Conservation (phyloP, 2,888 invertebrate genomes). For the Drosophila tanythrix region DNA sequence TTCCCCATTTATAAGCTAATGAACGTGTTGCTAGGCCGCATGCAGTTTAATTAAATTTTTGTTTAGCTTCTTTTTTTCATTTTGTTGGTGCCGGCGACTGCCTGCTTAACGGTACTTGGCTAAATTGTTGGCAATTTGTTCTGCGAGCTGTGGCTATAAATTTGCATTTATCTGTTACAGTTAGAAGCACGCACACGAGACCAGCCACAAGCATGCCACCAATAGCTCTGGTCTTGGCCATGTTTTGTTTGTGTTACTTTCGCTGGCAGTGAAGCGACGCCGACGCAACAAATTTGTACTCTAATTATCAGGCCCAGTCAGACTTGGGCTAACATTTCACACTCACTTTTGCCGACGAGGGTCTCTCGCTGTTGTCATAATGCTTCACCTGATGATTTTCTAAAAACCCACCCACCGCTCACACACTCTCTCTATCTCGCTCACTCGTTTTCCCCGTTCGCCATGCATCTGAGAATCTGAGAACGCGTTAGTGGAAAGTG, state of each 20-base stretch:
- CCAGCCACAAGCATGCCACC: conserved; percentile 40
- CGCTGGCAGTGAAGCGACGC: conserved; percentile 72
- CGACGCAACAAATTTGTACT: conserved; percentile 70
- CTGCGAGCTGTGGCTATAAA: conserved; percentile 64
- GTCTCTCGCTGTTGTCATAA: conserved; percentile 56
- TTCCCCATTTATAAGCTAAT: conserved; percentile 49
- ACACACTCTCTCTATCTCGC: background rate
- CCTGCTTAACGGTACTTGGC: conserved; percentile 70
- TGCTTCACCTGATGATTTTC: conserved; percentile 49
- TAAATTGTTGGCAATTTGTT: conserved; percentile 79
- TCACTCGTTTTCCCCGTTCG: conserved; percentile 20
- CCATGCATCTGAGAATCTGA: conserved; percentile 69
- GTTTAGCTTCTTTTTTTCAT: conserved; percentile 25
- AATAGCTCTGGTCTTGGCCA: conserved; percentile 33
- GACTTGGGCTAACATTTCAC: conserved; percentile 63
- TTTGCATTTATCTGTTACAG: conserved; percentile 79
- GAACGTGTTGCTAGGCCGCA: conserved; percentile 50
- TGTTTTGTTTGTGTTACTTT: conserved; percentile 57
- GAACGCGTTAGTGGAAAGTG: conserved; percentile 73
- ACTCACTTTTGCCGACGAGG: conserved; percentile 71
- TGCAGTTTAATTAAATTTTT: conserved; percentile 71
- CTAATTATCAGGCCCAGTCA: conserved; percentile 64
- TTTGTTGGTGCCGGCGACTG: conserved; percentile 15
- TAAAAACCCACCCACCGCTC: conserved; percentile 7
- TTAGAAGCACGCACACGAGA: conserved; percentile 63